These are phyloP conservation scores for Diorhabda elongata DNA, from an alignment of 1,140 invertebrate genomes.

Conservation along the genomic window DNA sequence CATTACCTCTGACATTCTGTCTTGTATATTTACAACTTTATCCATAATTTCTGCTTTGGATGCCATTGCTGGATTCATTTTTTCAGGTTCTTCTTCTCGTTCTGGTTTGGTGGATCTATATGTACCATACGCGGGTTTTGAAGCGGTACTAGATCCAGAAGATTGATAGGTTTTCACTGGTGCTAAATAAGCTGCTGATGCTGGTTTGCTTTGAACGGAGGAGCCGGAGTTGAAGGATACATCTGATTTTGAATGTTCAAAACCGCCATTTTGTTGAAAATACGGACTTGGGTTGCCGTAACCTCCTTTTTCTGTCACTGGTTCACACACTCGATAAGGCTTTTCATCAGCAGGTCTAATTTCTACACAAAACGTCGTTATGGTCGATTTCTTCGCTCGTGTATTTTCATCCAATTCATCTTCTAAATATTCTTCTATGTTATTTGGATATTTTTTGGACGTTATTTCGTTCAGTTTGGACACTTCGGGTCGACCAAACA, in stretches of 20 bases:
- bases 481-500: not conserved
- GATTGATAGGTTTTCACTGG: slow-evolving; percentile 14
- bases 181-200: slow-evolving; percentile 18
- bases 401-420: slow-evolving; percentile 9
- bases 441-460: not conserved
- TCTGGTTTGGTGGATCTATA: slow-evolving; percentile 17
- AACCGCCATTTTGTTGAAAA: not conserved
- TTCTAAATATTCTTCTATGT: not conserved
- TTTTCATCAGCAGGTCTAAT: slow-evolving; percentile 43
- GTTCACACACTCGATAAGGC: slow-evolving; percentile 44
- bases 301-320: slow-evolving; percentile 17
- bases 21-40: not conserved
- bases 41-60: not conserved
- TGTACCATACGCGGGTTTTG: slow-evolving; percentile 16
- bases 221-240: slow-evolving; percentile 18
- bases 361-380: slow-evolving; percentile 46
- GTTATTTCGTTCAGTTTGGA: not conserved
- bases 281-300: slow-evolving; percentile 16
- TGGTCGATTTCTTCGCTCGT: slow-evolving; percentile 43
- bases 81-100: not conserved
- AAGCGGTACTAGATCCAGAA: slow-evolving; percentile 4
- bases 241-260: slow-evolving; percentile 7
- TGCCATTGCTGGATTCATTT: not conserved
- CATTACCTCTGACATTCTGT: not conserved
- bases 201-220: slow-evolving; percentile 25